Base-by-base conservation (phyloP, 2,797 vertebrate genomes). In the Oophaga sylvatica region DNA sequence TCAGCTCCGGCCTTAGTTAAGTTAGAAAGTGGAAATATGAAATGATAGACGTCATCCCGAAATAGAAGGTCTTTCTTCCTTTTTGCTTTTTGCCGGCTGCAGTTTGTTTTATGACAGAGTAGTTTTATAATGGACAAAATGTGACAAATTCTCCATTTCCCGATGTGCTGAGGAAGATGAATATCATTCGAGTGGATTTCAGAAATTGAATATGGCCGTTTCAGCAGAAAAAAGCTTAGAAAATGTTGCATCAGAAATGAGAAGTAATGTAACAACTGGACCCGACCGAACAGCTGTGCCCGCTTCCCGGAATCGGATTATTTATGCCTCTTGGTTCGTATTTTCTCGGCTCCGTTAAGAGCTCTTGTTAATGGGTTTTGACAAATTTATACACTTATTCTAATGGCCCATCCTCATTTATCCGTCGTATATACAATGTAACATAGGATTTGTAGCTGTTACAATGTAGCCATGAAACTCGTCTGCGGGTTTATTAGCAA, bases 81-180 rank as follows among this genome's bases (percentile, higher is more conserved):
- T 75, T 57, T 20, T 65, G 35, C 35, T 31, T 82, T 84, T 86
- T 76, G 57, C 62, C 68, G 35, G 41, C 41, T 41, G 75, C 68
- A n/a, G 63, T 80, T 71, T 84, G 87, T 80, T 80, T 88, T 88
- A 88, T 85, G 87, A 84, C n/a, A 81, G 35, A 63, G 77, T 89
- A 81, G 70, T 89, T 77, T 77, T 77, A 89, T 81, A 86, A 89
- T 78, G 63, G 84, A 86, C 60, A 68, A 26, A 86, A 86, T 71
- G 84, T 86, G 79, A 89, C 80, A 89, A 86, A 85, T 82, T 86
- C 73, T 78, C 88, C 60, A 62, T 86, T 86, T 77, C 29, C 17
- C 71, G 79, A 83, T 83, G 60, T 65, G 59, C 82, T 62, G 77
- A 63, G 80, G 65, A 81, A 84, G 77, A 88, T 88, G 57, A 75